Conservation (phyloP, 1,140 invertebrate genomes). For the Oreohelix idahoensis region DNA sequence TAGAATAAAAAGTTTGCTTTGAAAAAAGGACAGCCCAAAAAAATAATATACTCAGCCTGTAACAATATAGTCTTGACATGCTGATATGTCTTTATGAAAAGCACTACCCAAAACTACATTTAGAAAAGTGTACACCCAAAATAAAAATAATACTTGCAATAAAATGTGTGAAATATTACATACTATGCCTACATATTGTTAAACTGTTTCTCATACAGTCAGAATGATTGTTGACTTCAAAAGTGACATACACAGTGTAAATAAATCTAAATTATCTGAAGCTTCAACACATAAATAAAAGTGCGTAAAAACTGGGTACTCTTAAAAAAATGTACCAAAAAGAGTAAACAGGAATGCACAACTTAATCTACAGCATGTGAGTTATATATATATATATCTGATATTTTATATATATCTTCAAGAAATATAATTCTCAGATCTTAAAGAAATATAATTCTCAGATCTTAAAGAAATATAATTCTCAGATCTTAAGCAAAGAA, state of each 20-base stretch:
- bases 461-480: neutral
- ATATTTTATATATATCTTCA: neutral
- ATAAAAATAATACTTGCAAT: neutral
- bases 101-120: neutral
- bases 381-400: constrained; percentile 22
- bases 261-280: neutral
- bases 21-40: no score
- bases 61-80: no score
- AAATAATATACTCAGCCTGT: no score
- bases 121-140: neutral
- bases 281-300: neutral
- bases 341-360: neutral
- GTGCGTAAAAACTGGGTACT: neutral
- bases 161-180: neutral
- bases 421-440: neutral
- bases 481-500: constrained; percentile 4
- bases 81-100: neutral
- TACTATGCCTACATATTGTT: neutral
- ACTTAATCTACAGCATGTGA: neutral
- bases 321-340: neutral
- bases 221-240: neutral
- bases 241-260: neutral
- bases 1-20: no score
- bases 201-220: neutral
- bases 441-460: no score